Evolutionary conservation across 2,797 vertebrate species (phyloP).

Genomic region (Coendou prehensilis): DNA sequence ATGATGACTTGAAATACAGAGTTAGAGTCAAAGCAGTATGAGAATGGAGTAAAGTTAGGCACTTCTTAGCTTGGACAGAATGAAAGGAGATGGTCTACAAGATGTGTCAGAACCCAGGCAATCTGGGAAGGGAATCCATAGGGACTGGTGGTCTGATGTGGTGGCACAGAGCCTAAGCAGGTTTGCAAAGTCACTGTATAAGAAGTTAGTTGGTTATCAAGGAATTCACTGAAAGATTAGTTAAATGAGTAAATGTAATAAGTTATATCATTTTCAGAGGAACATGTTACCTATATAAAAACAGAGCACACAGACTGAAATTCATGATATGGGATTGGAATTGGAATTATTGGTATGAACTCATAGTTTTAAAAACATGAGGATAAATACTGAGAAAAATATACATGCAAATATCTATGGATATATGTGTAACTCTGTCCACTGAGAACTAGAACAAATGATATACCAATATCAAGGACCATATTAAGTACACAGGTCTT

Average conservation of each 20-base stretch:
- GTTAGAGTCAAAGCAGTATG: neutral
- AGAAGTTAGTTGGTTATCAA: neutral
- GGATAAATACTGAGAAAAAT: neutral
- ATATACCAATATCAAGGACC: fast-evolving
- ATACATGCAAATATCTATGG: neutral
- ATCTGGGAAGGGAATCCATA: neutral
- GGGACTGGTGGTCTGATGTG: neutral
- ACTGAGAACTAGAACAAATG: neutral
- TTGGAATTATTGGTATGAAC: neutral
- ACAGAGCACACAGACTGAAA: neutral
- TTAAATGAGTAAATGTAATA: neutral
- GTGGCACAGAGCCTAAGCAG: neutral
- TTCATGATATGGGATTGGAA: neutral
- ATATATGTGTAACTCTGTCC: neutral
- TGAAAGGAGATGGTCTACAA: neutral
- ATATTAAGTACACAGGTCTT: neutral
- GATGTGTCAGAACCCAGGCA: neutral
- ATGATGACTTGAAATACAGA: neutral
- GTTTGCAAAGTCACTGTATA: neutral
- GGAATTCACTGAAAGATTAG: neutral
- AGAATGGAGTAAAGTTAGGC: neutral
- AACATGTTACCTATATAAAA: neutral
- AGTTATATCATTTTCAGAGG: neutral
- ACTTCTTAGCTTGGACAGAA: neutral
- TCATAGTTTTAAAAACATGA: neutral